Evolutionary conservation across 1,140 invertebrate genomes (phyloP).

Genomic region (Drosophila mauritiana): DNA sequence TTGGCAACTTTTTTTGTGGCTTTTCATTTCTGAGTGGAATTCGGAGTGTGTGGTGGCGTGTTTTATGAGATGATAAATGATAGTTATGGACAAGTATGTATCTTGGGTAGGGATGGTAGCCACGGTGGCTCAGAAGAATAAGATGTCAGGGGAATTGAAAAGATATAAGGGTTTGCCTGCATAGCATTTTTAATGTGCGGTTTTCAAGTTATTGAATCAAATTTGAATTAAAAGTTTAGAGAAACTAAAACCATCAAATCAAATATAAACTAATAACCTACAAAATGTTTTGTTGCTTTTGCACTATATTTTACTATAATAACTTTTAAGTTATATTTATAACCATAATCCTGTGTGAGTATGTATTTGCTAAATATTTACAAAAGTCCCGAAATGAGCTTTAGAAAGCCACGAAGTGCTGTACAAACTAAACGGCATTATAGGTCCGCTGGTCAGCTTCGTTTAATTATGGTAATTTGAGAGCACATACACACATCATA

Average conservation of each 20-base stretch:
- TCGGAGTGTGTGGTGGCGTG: constrained; percentile 26
- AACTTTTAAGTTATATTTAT: too few species aligned
- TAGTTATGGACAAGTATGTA: constrained; percentile 7
- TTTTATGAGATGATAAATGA: constrained; percentile 37
- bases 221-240: too few species aligned
- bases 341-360: too few species aligned
- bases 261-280: too few species aligned
- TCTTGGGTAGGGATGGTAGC: background rate
- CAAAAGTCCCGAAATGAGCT: constrained; percentile 22
- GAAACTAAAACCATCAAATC: too few species aligned
- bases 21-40: constrained; percentile 19
- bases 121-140: background rate
- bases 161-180: background rate
- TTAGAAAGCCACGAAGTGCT: constrained; percentile 26
- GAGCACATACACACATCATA: constrained; percentile 25
- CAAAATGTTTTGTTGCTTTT: too few species aligned
- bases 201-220: background rate
- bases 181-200: background rate
- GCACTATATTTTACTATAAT: too few species aligned
- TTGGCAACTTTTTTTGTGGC: constrained; percentile 55
- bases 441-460: background rate
- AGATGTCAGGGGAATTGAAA: background rate
- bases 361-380: constrained; percentile 4
- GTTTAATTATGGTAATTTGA: constrained; percentile 55
- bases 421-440: constrained; percentile 16